Base-by-base conservation (phyloP, 2,797 vertebrate species). In the Cichlasoma orientale region DNA sequence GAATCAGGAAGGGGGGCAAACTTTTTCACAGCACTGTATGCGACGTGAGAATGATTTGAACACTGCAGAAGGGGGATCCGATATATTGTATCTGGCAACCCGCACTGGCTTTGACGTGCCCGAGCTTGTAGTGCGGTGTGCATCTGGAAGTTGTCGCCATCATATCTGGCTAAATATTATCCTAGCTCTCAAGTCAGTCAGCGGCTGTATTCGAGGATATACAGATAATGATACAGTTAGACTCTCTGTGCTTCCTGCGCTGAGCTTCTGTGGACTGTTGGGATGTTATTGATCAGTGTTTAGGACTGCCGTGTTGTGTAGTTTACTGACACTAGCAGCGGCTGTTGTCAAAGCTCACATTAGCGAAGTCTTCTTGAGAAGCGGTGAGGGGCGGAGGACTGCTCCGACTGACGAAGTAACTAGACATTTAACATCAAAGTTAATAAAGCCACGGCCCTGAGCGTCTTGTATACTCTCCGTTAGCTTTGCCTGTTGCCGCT, bases 81-180 rank as follows among this genome's bases (percentile, higher is more conserved):
- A 3, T 0, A 1, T 1, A 4, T 38, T 0, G 0, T 7, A 82
- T 6, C 74, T 93, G 93, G 93, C 93, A 92, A 92, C 91, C 84
- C 0, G 0, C 1, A 23, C 16, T 1, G 5, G 7, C 75, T 82
- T 18, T 84, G 82, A 87, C 87, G 85, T 75, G 0, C 18, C 27
- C 1, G 38, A 8, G 44, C 58, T 82, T 44, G 31, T 44, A 61
- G 81, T 19, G 82, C 83, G 82, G 78, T 75, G 83, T 87, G 88
- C 80, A 85, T 90, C 86, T 90, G 88, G 84, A 89, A 86, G 87
- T 92, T 86, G 91, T 92, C 92, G 93, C 89, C 91, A 90, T 92
- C 88, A 81, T 83, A 66, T 85, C 57, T 38, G 68, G 83, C 88
- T 90, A 88, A 77, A 73, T 79, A 55, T 82, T 52, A 56, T 78